These are phyloP conservation scores for Cotesia congregata DNA, from an alignment of 2,888 invertebrate genomes.

Conservation along the genomic window DNA sequence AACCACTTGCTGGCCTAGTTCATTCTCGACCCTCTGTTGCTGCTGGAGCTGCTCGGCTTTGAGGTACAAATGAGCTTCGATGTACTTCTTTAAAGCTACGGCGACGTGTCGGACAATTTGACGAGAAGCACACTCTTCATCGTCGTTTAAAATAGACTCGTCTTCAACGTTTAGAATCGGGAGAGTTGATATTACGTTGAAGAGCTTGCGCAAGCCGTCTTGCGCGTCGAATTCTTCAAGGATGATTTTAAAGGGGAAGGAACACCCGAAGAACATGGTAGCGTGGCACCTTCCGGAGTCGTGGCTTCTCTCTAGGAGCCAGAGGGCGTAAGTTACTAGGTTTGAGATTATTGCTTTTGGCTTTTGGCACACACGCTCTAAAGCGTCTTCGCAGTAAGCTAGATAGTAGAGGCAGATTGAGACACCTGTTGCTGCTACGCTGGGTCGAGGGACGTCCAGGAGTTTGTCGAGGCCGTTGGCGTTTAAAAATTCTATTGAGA, in stretches of 20 bases:
- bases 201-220: constrained; percentile 93
- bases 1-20: constrained; percentile 64
- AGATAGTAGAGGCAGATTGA: constrained; percentile 97
- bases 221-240: constrained; percentile 94
- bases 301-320: constrained; percentile 96
- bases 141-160: constrained; percentile 78
- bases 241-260: constrained; percentile 93
- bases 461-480: constrained; percentile 88
- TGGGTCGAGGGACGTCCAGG: constrained; percentile 91
- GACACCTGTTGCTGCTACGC: constrained; percentile 96
- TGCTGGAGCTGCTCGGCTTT: constrained; percentile 82
- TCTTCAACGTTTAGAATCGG: constrained; percentile 84
- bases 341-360: constrained; percentile 83
- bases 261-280: constrained; percentile 97
- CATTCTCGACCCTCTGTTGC: constrained; percentile 75
- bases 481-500: constrained; percentile 95
- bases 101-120: constrained; percentile 94
- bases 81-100: constrained; percentile 89
- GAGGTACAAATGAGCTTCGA: constrained; percentile 89
- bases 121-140: constrained; percentile 89
- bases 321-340: constrained; percentile 90
- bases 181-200: constrained; percentile 94
- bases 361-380: constrained; percentile 94
- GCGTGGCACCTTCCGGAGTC: constrained; percentile 98
- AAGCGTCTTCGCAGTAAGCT: constrained; percentile 97